Conservation (phyloP, 2,797 vertebrate species). For the Sandelia bainsii region DNA sequence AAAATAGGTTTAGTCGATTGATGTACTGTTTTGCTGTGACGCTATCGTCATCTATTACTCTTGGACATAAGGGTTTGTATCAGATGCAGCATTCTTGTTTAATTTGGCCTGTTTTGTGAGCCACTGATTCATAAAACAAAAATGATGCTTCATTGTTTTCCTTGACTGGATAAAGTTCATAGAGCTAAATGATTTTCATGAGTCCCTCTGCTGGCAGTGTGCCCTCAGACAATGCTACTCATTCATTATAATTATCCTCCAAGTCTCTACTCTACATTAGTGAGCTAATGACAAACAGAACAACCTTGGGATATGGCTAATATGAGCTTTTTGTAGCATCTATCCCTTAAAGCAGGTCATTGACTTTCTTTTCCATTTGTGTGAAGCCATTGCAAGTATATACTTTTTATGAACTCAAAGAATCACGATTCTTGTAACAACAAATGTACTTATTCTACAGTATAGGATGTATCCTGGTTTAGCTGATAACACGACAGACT, state of each 20-base stretch:
- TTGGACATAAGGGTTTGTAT: too few species aligned
- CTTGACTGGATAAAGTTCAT: constrained; percentile 1
- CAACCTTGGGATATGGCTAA: neutral
- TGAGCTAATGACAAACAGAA: constrained; percentile 27
- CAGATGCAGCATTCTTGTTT: neutral
- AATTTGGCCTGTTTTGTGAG: neutral
- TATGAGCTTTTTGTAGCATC: neutral
- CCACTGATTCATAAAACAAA: neutral
- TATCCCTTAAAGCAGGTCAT: neutral
- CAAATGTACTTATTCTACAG: constrained; percentile 9
- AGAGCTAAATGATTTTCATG: neutral
- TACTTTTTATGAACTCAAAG: constrained; percentile 13
- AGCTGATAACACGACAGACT: constrained; percentile 14
- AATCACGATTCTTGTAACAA: constrained; percentile 5
- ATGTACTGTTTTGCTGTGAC: too few species aligned
- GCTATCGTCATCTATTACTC: too few species aligned
- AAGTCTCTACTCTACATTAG: constrained; percentile 11
- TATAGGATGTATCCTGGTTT: constrained; percentile 5
- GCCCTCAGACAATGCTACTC: constrained; percentile 20
- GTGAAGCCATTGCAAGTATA: neutral
- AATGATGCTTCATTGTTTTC: neutral
- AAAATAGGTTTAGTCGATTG: too few species aligned
- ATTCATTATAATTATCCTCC: constrained; percentile 27
- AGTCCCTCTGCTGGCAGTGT: neutral
- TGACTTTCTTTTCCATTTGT: neutral